Evolutionary conservation across 2,888 invertebrate species (phyloP).

Genomic region (Andrena fulva): DNA sequence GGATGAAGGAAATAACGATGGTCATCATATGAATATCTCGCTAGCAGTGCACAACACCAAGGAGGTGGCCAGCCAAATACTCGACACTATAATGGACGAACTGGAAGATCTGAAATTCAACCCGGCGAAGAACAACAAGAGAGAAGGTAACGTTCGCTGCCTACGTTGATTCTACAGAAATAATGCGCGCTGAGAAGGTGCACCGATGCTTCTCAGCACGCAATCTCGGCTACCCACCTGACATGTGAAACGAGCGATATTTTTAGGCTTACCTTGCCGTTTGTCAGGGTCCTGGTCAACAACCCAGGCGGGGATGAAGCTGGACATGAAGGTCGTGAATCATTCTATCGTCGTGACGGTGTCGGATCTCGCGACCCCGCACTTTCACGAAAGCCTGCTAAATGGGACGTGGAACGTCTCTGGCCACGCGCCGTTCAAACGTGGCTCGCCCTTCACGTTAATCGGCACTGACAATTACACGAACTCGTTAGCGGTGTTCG

Average conservation of each 20-base stretch:
- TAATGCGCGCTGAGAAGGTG: not conserved
- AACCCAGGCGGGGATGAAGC: constrained; percentile 73
- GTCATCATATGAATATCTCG: constrained; percentile 30
- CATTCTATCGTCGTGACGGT: constrained; percentile 70
- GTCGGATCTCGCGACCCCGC: constrained; percentile 61
- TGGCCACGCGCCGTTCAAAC: constrained; percentile 74
- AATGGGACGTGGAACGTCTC: constrained; percentile 76
- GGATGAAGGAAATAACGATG: not conserved
- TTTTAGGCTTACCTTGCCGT: constrained; percentile 67
- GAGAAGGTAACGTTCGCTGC: constrained; percentile 71
- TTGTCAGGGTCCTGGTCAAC: constrained; percentile 78
- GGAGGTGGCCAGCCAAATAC: constrained; percentile 74
- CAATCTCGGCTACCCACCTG: constrained; percentile 17
- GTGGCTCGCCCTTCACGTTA: constrained; percentile 75
- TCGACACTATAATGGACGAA: constrained; percentile 76
- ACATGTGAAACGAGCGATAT: constrained; percentile 42
- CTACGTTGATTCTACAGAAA: not conserved
- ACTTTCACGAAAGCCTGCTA: constrained; percentile 64
- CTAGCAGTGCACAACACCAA: constrained; percentile 70
- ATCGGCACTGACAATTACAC: constrained; percentile 72
- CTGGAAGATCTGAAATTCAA: constrained; percentile 73
- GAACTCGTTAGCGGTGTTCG: constrained; percentile 75
- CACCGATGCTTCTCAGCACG: not conserved
- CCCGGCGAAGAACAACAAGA: constrained; percentile 62
- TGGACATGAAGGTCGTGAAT: constrained; percentile 76